Evolutionary conservation across 2,113 vertebrate genomes (phyloP), one percentile per base, ranked within the genome.

Genomic region (Rissa tridactyla): DNA sequence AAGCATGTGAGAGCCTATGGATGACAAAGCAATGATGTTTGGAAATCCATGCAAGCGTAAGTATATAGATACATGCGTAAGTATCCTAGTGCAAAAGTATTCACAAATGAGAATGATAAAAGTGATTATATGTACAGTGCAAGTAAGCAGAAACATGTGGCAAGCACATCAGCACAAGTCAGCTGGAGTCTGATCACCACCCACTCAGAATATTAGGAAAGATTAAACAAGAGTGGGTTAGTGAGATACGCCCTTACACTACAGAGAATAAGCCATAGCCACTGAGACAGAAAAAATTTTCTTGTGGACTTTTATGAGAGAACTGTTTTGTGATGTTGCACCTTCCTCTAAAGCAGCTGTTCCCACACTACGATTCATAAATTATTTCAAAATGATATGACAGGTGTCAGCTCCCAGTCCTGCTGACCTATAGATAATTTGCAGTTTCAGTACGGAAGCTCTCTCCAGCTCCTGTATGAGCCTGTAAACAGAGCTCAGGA

Each of bases 301-400:
- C 42, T 36, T 40, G 80, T 60, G 29, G 76, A 55, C 42, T 88
- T 81, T 9, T 13, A 47, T 10, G 21, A 80, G 34, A 21, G 34
- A 82, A 80, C 40, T 60, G 44, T 57, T 79, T 27, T 46, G 32
- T 55, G 51, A 93, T 71, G 72, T 82, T 90, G 96, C 96, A 97
- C 90, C 95, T 96, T 94, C 64, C 92, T 94, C 95, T 93, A 92
- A 94, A 68, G 93, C 94, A 96, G 70, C 87, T 93, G 87, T 66
- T 95, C 36, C 49, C 44, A 76, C 14, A 82, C 7, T 9, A 57
- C 14, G 54, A 92, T 72, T 79, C 71, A 86, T 57, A 91, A 82
- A 80, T 79, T 4, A 85, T 84, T 93, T 85, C 71, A 49, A 80
- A 95, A 62, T 54, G 2, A n/a, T 44, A 44, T 23, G 21, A 65